A percentile compares a stretch with the other conserved stretches of the same genome.
Evolutionary conservation across 2,888 invertebrate species (phyloP).

Genomic region (Eumacrocentrus americanus): DNA sequence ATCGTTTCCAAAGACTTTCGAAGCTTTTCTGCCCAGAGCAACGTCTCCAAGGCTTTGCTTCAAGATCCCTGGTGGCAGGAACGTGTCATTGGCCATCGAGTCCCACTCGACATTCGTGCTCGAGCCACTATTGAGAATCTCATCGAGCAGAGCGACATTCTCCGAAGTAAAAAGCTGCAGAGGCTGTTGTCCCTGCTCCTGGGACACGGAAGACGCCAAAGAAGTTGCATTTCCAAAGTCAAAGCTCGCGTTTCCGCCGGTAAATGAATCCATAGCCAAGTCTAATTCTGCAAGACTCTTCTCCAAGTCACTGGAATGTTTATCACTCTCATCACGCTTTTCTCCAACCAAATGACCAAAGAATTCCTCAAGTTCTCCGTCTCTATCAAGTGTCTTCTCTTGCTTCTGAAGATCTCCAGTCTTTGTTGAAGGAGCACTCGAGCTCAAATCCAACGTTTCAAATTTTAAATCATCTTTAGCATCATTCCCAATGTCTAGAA

Average conservation of each 20-base stretch:
- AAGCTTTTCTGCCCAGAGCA: slow-evolving; percentile 36
- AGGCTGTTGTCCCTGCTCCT: slow-evolving; percentile 39
- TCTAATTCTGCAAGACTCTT: slow-evolving; percentile 45
- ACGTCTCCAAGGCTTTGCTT: slow-evolving; percentile 57
- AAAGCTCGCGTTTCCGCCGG: slow-evolving; percentile 39
- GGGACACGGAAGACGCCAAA: slow-evolving; percentile 31
- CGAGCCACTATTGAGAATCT: slow-evolving; percentile 46
- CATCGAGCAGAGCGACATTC: slow-evolving; percentile 50
- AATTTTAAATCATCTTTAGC: slow-evolving; percentile 24
- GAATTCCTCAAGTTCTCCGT: slow-evolving; percentile 45
- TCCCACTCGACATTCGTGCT: slow-evolving; percentile 46
- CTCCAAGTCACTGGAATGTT: slow-evolving; percentile 36
- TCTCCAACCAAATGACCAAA: slow-evolving; percentile 40
- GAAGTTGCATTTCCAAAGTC: slow-evolving; percentile 37
- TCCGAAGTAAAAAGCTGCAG: slow-evolving; percentile 50
- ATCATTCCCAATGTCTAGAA: slow-evolving; percentile 45
- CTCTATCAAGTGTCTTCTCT: slow-evolving; percentile 21
- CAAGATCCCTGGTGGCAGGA: slow-evolving; percentile 54
- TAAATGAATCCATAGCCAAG: slow-evolving; percentile 49
- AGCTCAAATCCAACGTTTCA: slow-evolving; percentile 33
- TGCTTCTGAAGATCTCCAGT: slow-evolving; percentile 32
- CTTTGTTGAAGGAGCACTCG: slow-evolving; percentile 30
- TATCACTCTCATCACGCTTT: slow-evolving; percentile 10
- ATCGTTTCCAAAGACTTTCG: slow-evolving; percentile 8
- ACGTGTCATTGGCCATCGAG: slow-evolving; percentile 49